Percentiles rank a stretch among this genome's conserved stretches.
These are phyloP conservation scores for Pseudochaenichthys georgianus DNA, from an alignment of 2,797 vertebrate genomes.

Conservation along the genomic window DNA sequence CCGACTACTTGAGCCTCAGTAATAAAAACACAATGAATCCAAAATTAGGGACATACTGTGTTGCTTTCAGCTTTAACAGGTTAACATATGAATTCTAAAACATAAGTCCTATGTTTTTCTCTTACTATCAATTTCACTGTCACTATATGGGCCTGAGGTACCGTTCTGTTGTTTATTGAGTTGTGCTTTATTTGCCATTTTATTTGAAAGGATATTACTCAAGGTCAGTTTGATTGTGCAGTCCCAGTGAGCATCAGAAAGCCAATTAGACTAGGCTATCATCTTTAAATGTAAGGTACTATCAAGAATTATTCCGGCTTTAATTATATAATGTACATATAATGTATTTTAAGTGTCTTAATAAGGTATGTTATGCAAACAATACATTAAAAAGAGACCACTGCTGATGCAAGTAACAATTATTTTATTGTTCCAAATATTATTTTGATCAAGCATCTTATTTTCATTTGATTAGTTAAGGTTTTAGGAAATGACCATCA, in stretches of 20 bases:
- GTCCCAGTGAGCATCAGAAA: background rate
- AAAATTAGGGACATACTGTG: background rate
- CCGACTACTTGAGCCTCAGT: constrained; percentile 8
- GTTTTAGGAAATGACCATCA: no score
- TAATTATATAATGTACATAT: background rate
- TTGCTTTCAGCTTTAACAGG: constrained; percentile 5
- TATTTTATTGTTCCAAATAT: no score
- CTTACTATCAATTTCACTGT: background rate
- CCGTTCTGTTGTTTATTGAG: background rate
- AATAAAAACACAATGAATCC: constrained; percentile 1
- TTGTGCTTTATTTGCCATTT: background rate
- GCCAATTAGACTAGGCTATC: background rate
- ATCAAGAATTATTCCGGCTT: background rate
- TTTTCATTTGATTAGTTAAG: no score
- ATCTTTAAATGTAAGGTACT: background rate
- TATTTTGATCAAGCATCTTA: no score
- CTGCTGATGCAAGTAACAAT: no score
- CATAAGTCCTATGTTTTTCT: background rate
- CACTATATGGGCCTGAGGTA: background rate
- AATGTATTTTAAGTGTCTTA: background rate
- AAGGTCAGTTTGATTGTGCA: background rate
- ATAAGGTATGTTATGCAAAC: background rate
- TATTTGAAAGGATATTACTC: background rate
- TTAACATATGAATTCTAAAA: background rate
- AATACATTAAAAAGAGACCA: background rate